Percentiles rank a stretch among this genome's conserved stretches.
phyloP scores from a whole-genome alignment of 2,797 vertebrate species.

The Oreochromis mossambicus region DNA sequence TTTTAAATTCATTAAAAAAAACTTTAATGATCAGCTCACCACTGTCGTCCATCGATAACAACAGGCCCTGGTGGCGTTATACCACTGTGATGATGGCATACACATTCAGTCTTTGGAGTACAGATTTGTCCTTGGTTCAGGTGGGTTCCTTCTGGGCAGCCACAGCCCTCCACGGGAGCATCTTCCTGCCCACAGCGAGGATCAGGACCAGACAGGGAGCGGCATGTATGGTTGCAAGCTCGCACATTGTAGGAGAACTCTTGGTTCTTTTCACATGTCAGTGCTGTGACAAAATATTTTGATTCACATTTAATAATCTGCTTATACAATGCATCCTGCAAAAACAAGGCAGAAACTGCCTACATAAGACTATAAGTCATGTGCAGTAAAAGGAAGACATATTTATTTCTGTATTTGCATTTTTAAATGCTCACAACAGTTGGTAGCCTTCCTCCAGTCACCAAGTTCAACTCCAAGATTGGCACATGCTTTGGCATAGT shows the following conservation, averaged over 20 bases:
- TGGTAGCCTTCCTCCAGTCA: conserved; percentile 67
- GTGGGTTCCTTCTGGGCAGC: conserved; percentile 67
- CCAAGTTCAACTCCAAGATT: conserved; percentile 52
- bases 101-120: conserved; percentile 48
- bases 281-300: conserved; percentile 36
- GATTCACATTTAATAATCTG: neutral
- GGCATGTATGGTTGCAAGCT: conserved; percentile 72
- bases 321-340: neutral
- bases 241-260: conserved; percentile 52
- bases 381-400: neutral
- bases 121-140: conserved; percentile 50
- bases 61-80: conserved; percentile 22
- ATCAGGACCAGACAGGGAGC: conserved; percentile 58
- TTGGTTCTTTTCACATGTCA: conserved; percentile 60
- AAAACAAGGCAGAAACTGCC: neutral
- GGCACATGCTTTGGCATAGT: conserved; percentile 72
- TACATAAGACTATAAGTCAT: fast-evolving
- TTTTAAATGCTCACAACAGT: conserved; percentile 64
- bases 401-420: neutral
- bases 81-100: conserved; percentile 41
- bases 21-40: conserved; percentile 47
- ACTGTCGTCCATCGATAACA: conserved; percentile 53
- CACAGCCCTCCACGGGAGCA: conserved; percentile 69
- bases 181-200: conserved; percentile 47
- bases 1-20: neutral